These are phyloP conservation scores for Sterna hirundo DNA, from an alignment of 2,113 vertebrate species.

Conservation along the genomic window DNA sequence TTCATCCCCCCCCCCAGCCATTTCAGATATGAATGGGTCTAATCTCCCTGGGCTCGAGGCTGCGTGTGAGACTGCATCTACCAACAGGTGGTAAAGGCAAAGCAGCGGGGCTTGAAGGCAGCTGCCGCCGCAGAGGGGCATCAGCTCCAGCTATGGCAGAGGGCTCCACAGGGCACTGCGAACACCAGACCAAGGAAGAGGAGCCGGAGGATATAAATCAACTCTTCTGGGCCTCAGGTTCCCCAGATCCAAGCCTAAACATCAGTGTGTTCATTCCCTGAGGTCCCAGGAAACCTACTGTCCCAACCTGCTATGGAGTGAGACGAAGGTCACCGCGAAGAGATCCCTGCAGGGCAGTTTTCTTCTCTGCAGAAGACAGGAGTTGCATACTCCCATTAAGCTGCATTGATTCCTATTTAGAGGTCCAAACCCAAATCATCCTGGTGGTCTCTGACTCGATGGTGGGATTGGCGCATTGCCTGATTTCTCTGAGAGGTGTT, in stretches of 20 bases:
- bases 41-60: constrained; percentile 25
- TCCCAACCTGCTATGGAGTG: background rate
- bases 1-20: background rate
- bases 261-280: background rate
- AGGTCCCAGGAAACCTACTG: background rate
- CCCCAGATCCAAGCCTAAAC: background rate
- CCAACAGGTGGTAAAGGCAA: constrained; percentile 56
- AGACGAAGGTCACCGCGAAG: background rate
- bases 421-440: background rate
- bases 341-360: background rate
- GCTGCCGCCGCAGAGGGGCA: background rate
- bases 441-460: background rate
- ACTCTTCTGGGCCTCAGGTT: background rate
- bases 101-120: background rate
- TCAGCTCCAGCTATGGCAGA: background rate
- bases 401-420: background rate
- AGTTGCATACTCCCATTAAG: background rate
- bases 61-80: background rate
- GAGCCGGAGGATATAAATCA: background rate
- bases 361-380: background rate
- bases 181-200: background rate
- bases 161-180: background rate
- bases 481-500: background rate
- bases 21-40: constrained; percentile 50
- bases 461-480: background rate